Evolutionary conservation across 2,797 vertebrate genomes (phyloP), one percentile per base, ranked within the genome.

Genomic region (Morus bassanus): DNA sequence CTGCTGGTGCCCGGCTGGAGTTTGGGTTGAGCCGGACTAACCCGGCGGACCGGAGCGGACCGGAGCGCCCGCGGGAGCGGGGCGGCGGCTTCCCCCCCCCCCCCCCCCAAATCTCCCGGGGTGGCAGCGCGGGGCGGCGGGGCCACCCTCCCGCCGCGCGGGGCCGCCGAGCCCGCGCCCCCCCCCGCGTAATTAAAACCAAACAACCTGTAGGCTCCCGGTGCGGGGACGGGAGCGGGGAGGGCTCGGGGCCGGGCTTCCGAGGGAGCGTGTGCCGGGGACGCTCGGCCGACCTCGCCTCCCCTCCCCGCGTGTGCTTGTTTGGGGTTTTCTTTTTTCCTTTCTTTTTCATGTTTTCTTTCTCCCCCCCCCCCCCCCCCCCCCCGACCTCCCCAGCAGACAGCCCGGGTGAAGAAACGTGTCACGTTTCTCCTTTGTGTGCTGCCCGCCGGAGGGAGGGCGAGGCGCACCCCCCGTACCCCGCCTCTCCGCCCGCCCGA

Each of bases 121-220:
- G 73, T 31, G 48, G 72, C 31, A n/a, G 30, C 11, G 30, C 35
- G 18, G 27, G 31, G 5, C 46, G 23, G 51, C 24, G 24, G 46
- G 43, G 41, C 46, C 54, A 37, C 25, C 65, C 33, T 65, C 21
- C 39, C 27, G 25, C 59, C 53, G 39, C 59, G n/a, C 13, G 48
- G 64, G 21, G 65, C 35, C 61, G 39, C n/a, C 68, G 57, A 75
- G 15, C 18, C 53, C 57, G 24, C 37, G 21, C 11, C 13, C 46
- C 30, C 33, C 25, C 21, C 14, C 53, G 8, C 9, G 30, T 78
- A 94, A 90, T 92, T 87, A 56, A 63, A 87, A 89, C 83, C 93
- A 95, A 89, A 92, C 95, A 98, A 97, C 97, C 97, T 96, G 92
- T 95, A 95, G 89, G 73, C 85, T 89, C 41, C 21, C 48, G 12